These are phyloP conservation scores for Clusia tigrina DNA, from an alignment of 2,888 invertebrate genomes.

Conservation along the genomic window DNA sequence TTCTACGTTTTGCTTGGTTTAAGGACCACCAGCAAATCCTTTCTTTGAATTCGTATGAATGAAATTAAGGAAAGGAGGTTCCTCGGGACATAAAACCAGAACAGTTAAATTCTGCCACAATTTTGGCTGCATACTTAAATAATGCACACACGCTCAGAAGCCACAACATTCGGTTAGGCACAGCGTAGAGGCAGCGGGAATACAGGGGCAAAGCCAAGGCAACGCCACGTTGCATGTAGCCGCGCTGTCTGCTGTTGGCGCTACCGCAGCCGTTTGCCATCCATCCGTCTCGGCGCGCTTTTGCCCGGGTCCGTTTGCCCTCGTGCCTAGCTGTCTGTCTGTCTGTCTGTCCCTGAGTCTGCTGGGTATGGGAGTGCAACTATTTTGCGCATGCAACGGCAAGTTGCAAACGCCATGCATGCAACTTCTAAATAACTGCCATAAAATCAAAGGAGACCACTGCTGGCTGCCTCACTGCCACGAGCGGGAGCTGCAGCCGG, in stretches of 20 bases:
- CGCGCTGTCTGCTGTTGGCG: slow-evolving; percentile 47
- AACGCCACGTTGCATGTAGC: slow-evolving; percentile 52
- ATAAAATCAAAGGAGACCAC: slow-evolving; percentile 25
- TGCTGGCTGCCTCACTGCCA: no score
- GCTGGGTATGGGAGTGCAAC: slow-evolving; percentile 29
- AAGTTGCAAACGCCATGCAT: slow-evolving; percentile 29
- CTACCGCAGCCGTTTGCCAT: not conserved
- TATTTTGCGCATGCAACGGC: slow-evolving; percentile 42
- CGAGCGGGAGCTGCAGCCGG: no score
- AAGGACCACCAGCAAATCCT: no score
- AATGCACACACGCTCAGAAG: slow-evolving; percentile 16
- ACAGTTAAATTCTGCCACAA: slow-evolving; percentile 15
- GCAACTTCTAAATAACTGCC: slow-evolving; percentile 27
- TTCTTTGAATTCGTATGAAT: no score
- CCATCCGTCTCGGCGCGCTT: not conserved
- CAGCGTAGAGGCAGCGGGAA: not conserved
- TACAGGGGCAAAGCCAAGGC: not conserved
- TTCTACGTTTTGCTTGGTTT: no score
- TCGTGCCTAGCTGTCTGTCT: slow-evolving; percentile 1
- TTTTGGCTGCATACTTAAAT: slow-evolving; percentile 34
- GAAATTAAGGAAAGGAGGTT: no score
- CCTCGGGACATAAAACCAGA: no score
- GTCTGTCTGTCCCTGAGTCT: slow-evolving; percentile 4
- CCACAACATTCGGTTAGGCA: not conserved
- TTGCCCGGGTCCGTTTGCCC: no score